phyloP scores from a whole-genome alignment of 2,113 vertebrate species.

The Anser cygnoides region DNA sequence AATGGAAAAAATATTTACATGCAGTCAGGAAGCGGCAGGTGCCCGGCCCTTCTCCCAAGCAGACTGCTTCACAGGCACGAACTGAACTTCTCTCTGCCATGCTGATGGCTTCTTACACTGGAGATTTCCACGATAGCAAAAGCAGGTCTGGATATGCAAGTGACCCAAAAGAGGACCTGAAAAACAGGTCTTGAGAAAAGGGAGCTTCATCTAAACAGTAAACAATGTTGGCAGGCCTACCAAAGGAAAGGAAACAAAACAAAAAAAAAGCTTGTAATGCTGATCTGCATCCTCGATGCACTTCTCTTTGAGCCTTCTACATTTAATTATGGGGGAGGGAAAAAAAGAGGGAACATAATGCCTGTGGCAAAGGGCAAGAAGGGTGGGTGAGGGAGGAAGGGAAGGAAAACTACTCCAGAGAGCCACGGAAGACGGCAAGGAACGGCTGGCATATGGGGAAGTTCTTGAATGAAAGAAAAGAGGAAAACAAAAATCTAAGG shows the following conservation, averaged over 20 bases:
- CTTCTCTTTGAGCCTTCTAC: neutral
- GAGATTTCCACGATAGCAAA: neutral
- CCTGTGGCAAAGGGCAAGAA: neutral
- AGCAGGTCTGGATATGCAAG: conserved; percentile 27
- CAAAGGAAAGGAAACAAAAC: conserved; percentile 8
- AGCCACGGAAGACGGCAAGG: rapidly evolving
- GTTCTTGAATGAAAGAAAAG: neutral
- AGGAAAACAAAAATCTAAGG: neutral
- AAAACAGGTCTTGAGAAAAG: conserved; percentile 51
- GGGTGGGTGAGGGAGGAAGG: neutral
- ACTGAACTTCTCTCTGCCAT: neutral
- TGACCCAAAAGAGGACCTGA: conserved; percentile 41
- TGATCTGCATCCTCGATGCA: neutral
- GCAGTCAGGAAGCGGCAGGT: neutral
- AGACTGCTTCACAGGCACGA: neutral
- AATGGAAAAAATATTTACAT: neutral
- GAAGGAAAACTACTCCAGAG: neutral
- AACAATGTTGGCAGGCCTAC: conserved; percentile 31
- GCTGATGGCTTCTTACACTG: neutral
- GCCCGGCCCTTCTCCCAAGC: neutral
- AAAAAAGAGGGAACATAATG: neutral
- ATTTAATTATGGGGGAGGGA: neutral
- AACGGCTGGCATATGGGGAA: neutral
- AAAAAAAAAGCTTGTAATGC: neutral
- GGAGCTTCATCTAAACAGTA: conserved; percentile 44